Conservation (phyloP, 2,797 vertebrate species). For the Acanthurus tractus region DNA sequence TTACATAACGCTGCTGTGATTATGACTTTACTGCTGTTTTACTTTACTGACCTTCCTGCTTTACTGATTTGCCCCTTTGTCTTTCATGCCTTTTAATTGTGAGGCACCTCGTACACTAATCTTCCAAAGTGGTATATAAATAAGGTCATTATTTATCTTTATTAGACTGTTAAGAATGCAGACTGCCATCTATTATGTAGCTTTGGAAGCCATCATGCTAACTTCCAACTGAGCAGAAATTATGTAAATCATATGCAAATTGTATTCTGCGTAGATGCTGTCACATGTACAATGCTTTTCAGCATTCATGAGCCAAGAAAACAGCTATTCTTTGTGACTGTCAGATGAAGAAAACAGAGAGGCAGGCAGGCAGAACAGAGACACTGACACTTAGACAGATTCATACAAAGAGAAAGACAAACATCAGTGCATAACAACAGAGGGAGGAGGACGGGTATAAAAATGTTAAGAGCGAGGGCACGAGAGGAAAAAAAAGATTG, state of each 20-base stretch:
- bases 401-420: constrained; percentile 59
- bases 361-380: constrained; percentile 64
- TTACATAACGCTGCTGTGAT: constrained; percentile 58
- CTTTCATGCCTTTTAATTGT: constrained; percentile 55
- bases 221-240: constrained; percentile 48
- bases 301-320: constrained; percentile 56
- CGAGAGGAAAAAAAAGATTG: constrained; percentile 46
- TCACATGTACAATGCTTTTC: constrained; percentile 53
- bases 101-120: constrained; percentile 41
- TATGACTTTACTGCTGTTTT: constrained; percentile 41
- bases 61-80: constrained; percentile 57
- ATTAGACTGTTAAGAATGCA: constrained; percentile 29
- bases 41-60: constrained; percentile 63
- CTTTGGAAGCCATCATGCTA: constrained; percentile 50
- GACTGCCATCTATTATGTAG: constrained; percentile 42
- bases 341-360: constrained; percentile 63
- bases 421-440: constrained; percentile 37
- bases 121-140: constrained; percentile 51
- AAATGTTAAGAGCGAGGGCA: constrained; percentile 49
- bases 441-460: constrained; percentile 38
- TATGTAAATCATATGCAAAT: constrained; percentile 73
- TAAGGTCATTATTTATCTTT: constrained; percentile 65
- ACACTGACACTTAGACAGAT: constrained; percentile 62
- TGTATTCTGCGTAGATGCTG: constrained; percentile 37
- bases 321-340: constrained; percentile 61